Evolutionary conservation across 2,113 vertebrate genomes (phyloP).

Genomic region (Haemorhous mexicanus): DNA sequence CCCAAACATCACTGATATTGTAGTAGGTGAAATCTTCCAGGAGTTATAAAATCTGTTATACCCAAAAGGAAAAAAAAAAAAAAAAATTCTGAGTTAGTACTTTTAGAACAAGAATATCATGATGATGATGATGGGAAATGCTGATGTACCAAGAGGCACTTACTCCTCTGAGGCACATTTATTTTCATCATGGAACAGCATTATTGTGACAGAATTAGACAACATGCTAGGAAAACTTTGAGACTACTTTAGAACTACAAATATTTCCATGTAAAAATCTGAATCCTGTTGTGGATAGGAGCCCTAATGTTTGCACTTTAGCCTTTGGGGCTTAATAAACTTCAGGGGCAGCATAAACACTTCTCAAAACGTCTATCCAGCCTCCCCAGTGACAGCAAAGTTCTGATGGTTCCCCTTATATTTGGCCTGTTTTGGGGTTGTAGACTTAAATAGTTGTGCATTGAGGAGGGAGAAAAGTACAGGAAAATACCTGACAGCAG

Average conservation of each 20-base stretch:
- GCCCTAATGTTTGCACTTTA: not conserved
- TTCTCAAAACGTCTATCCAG: not conserved
- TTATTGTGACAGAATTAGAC: not conserved
- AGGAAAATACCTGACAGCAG: not conserved
- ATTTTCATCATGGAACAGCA: not conserved
- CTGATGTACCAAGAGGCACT: not conserved
- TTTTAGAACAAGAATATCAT: not conserved
- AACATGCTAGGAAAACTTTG: not conserved
- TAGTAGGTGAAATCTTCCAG: not conserved
- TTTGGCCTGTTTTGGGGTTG: not conserved
- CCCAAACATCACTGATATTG: not conserved
- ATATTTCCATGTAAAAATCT: not conserved
- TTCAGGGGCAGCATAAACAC: not conserved
- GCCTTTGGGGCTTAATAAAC: not conserved
- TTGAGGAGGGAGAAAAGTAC: not conserved
- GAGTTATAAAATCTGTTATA: not conserved
- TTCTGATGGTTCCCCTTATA: not conserved
- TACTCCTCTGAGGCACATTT: not conserved
- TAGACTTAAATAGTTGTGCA: not conserved
- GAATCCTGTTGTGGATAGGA: not conserved
- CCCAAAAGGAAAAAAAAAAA: not conserved
- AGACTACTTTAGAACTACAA: not conserved
- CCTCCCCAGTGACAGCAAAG: not conserved
- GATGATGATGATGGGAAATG: not conserved
- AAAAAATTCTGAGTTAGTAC: not conserved